Conservation (phyloP, 2,113 vertebrate genomes). For the Cinclus cinclus region DNA sequence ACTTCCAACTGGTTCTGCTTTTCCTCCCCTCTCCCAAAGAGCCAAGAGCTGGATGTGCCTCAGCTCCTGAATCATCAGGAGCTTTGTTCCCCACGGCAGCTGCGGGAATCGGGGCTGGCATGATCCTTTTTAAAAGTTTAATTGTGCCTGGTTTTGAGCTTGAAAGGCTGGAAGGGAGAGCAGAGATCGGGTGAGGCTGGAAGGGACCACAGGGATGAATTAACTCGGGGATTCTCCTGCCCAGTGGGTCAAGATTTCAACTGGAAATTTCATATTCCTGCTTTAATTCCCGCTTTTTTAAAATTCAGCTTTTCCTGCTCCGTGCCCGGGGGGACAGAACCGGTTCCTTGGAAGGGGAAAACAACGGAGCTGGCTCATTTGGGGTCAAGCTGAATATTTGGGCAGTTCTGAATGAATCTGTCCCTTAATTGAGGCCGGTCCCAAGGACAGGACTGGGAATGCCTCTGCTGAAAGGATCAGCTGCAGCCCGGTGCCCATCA, state of each 20-base stretch:
- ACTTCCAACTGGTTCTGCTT: not conserved
- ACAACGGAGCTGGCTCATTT: not conserved
- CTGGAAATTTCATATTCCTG: not conserved
- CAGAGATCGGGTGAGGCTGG: not conserved
- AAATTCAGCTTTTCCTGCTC: too few species aligned
- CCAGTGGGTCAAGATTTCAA: not conserved
- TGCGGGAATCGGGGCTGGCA: not conserved
- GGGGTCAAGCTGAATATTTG: not conserved
- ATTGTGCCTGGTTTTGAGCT: not conserved
- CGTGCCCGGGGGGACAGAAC: not conserved
- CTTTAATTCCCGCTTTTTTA: not conserved
- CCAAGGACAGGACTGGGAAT: too few species aligned
- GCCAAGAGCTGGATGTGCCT: not conserved
- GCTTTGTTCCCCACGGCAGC: slow-evolving; percentile 11
- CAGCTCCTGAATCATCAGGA: not conserved
- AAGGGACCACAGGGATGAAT: not conserved
- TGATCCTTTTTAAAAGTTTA: not conserved
- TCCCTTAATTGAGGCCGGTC: not conserved
- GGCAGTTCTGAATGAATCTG: not conserved
- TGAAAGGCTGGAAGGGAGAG: not conserved
- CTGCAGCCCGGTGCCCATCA: not conserved
- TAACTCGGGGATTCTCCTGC: not conserved
- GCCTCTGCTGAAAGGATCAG: not conserved
- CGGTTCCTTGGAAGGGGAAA: not conserved
- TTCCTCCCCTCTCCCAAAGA: not conserved